Percentiles rank a stretch among this genome's conserved stretches.
phyloP scores from a whole-genome alignment of 1,140 invertebrate species.

The Caenorhabditis remanei region DNA sequence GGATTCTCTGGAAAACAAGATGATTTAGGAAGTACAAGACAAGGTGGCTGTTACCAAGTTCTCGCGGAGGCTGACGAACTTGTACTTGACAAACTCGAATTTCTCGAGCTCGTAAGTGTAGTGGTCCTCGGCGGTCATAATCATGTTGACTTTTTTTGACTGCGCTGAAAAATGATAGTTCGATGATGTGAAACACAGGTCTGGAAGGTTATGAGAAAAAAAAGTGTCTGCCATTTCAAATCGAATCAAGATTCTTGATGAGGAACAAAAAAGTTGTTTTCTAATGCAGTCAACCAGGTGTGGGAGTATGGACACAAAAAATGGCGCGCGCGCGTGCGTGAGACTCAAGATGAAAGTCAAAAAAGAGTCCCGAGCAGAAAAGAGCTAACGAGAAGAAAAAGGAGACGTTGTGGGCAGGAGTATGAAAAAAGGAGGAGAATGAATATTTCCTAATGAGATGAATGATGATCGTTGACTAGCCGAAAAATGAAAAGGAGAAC shows the following conservation, averaged over 20 bases:
- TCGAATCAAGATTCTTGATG: background rate
- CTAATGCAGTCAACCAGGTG: conserved; percentile 23
- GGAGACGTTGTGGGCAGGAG: background rate
- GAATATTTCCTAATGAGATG: conserved; percentile 42
- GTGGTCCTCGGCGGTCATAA: background rate
- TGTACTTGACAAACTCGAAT: conserved; percentile 3
- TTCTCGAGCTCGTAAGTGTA: background rate
- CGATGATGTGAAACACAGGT: no score
- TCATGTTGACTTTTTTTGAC: background rate
- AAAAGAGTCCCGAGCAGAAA: conserved; percentile 12
- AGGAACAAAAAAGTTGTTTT: conserved; percentile 2
- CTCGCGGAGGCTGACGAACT: conserved; percentile 19
- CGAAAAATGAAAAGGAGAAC: background rate
- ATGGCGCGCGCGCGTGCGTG: background rate
- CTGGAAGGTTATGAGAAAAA: no score
- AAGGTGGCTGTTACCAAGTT: background rate
- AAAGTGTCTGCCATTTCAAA: no score
- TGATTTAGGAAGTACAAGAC: background rate
- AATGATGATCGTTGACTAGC: background rate
- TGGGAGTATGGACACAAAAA: background rate
- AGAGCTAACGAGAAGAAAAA: conserved; percentile 29
- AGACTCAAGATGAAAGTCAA: conserved; percentile 34
- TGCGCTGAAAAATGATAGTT: no score
- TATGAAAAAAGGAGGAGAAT: conserved; percentile 1
- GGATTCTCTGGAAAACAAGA: background rate